These are phyloP conservation scores for Drosophila anomelani DNA, from an alignment of 2,888 invertebrate species.

Conservation along the genomic window DNA sequence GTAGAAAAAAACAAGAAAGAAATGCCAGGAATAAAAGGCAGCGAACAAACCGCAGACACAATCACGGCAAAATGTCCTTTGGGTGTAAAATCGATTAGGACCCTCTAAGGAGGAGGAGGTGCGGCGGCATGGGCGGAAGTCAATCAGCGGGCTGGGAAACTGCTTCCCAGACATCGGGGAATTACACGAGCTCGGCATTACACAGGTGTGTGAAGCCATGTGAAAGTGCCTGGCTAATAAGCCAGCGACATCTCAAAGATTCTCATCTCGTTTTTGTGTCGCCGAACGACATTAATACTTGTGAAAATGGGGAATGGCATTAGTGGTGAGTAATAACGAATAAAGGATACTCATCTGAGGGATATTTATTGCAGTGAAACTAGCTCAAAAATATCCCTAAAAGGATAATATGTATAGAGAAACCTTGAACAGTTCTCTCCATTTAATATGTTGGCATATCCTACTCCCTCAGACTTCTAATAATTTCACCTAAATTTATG, in stretches of 20 bases:
- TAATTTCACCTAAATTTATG: conserved; percentile 63
- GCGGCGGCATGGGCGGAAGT: conserved; percentile 71
- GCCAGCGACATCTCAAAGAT: conserved; percentile 41
- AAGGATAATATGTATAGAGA: not conserved
- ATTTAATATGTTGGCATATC: not conserved
- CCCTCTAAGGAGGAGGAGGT: conserved; percentile 35
- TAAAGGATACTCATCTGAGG: conserved; percentile 6
- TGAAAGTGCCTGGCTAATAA: conserved; percentile 44
- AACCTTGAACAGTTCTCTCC: not conserved
- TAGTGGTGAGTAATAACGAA: conserved; percentile 1
- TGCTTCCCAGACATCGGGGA: conserved; percentile 68
- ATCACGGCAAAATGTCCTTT: conserved; percentile 78
- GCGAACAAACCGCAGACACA: conserved; percentile 53
- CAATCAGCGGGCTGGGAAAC: conserved; percentile 72
- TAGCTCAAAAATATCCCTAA: not conserved
- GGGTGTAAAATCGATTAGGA: conserved; percentile 83
- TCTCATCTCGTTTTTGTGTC: conserved; percentile 28
- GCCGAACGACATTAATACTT: conserved; percentile 32
- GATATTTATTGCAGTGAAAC: not conserved
- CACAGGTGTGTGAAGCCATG: conserved; percentile 41
- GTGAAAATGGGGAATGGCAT: conserved; percentile 17
- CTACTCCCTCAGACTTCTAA: conserved; percentile 22
- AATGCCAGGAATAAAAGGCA: conserved; percentile 68
- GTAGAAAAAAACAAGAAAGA: conserved; percentile 25
- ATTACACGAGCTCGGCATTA: conserved; percentile 58